Conservation (phyloP, 2,888 invertebrate species). For the Stenoptilia bipunctidactyla region DNA sequence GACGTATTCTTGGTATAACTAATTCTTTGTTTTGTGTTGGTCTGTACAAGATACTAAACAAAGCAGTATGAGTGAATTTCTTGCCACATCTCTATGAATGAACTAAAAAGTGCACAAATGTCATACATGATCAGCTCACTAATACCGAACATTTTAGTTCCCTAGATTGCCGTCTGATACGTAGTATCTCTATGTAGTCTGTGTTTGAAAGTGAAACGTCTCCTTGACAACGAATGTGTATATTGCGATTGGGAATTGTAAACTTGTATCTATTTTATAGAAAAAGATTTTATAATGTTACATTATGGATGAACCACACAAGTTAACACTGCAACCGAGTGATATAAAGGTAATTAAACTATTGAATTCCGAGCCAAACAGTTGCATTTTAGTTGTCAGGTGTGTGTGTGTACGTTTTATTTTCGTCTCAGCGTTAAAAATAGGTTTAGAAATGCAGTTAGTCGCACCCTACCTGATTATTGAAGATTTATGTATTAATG, state of each 20-base stretch:
- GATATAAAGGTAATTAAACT: conserved; percentile 42
- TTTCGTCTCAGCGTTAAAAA: conserved; percentile 40
- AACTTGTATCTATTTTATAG: conserved; percentile 29
- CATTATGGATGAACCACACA: conserved; percentile 61
- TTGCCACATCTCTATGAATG: too few species aligned
- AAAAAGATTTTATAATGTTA: conserved; percentile 46
- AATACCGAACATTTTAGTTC: too few species aligned
- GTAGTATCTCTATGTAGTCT: too few species aligned
- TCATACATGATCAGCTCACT: too few species aligned
- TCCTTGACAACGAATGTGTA: conserved; percentile 54
- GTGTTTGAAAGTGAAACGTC: conserved; percentile 55
- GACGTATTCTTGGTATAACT: too few species aligned
- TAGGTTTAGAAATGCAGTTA: conserved; percentile 43
- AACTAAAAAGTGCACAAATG: too few species aligned
- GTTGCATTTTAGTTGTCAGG: conserved; percentile 11
- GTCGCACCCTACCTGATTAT: conserved; percentile 24
- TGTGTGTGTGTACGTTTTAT: conserved; percentile 40
- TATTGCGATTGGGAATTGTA: conserved; percentile 39
- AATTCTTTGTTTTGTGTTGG: too few species aligned
- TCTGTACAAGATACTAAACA: too few species aligned
- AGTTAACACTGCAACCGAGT: conserved; percentile 31
- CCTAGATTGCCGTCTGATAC: too few species aligned
- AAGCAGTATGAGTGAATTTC: too few species aligned
- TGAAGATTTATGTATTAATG: conserved; percentile 13
- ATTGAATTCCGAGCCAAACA: conserved; percentile 6